Base-by-base conservation (phyloP, 2,888 invertebrate species). In the Agrochola lychnidis region DNA sequence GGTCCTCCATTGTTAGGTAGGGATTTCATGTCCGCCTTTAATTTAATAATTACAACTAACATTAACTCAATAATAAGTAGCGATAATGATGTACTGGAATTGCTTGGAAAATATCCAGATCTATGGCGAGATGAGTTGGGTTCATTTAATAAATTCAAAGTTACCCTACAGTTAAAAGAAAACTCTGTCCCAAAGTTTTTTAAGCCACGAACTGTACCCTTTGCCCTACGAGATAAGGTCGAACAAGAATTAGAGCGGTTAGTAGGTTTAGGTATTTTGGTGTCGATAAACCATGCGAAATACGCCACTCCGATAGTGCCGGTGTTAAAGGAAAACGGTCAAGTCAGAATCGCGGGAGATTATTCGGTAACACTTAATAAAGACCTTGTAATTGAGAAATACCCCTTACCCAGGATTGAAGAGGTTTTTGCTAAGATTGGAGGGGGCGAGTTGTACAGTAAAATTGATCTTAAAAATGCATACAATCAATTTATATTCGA, bases 1-100 rank as follows among this genome's bases (percentile, higher is more conserved):
- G 61, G 61, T 16, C 61, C 61, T 16, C 61, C 48, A 12, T 70
- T 48, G 12, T 36, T 70, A 48, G 48, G 70, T 4, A 62, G 70
- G 12, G 61, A 51, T 70, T 70, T 62, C 36, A 70, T 70, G 62
- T 62, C 70, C 48, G 62, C n/a, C 0, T 70, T 70, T 6, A 48
- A 70, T 25, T 70, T 70, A 51, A 40, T 51, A 0, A 36, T 70
- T 3, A 62, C 62, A 6, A 70, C 62, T 48, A 48, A 40, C n/a
- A 36, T 62, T n/a, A 70, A 48, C 5, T 40, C 48, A 0, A 2
- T 62, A 70, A 12, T 1, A 14, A 6, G 36, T 70, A 51, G 6
- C 19, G 36, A 40, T 48, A 48, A n/a, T 48, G 12, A 48, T 36
- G 1, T 48, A 30, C 14, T 1, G 14, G 30, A 61, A 10, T 48